These are phyloP conservation scores for Cynocephalus volans DNA, from an alignment of 2,113 vertebrate species.

Conservation along the genomic window DNA sequence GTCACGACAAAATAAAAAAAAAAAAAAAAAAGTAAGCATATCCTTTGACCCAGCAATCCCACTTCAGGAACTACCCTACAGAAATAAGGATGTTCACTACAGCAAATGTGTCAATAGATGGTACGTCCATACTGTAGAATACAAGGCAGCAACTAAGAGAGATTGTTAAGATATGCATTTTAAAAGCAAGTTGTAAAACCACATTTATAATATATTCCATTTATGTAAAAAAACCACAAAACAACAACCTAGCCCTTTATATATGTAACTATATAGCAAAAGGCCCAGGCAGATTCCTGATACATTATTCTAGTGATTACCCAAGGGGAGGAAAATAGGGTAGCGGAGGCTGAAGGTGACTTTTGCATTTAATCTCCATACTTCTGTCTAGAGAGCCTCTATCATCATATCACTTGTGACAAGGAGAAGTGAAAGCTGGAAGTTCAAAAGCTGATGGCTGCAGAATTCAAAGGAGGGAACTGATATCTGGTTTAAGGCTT, in stretches of 20 bases:
- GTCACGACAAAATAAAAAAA: no score
- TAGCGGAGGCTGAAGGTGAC: background rate
- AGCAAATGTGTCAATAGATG: conserved; percentile 9
- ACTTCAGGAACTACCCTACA: conserved; percentile 11
- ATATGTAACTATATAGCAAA: background rate
- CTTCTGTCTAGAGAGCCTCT: conserved; percentile 21
- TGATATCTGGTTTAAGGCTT: background rate
- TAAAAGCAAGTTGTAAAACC: conserved; percentile 54
- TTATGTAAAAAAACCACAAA: conserved; percentile 25
- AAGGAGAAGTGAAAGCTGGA: conserved; percentile 19
- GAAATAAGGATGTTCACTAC: background rate
- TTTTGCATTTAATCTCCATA: background rate
- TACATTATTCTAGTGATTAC: background rate
- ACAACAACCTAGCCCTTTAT: background rate
- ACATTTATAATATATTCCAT: conserved; percentile 31
- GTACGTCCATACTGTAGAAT: background rate
- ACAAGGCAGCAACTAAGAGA: conserved; percentile 5
- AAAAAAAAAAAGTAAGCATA: conserved; percentile 16
- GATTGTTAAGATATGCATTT: conserved; percentile 5
- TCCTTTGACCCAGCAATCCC: conserved; percentile 17
- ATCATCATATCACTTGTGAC: background rate
- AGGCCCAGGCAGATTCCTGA: background rate
- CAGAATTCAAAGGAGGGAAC: background rate
- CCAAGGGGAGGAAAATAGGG: background rate
- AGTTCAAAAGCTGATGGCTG: background rate